Conservation (phyloP, 1,140 invertebrate species). For the Nasonia longicornis region DNA sequence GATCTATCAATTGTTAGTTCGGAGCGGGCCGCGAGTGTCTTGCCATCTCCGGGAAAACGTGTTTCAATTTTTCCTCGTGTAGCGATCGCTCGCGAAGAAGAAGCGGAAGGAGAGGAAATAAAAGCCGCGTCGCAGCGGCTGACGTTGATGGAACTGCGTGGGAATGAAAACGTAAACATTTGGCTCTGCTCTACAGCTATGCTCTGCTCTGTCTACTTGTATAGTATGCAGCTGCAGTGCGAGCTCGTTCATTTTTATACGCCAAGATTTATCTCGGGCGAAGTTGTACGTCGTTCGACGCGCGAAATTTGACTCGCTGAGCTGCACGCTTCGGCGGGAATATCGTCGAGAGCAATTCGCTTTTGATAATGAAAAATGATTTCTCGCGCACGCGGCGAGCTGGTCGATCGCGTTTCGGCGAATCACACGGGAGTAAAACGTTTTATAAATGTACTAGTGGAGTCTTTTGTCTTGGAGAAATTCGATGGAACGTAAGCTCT, state of each 20-base stretch:
- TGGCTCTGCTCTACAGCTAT: too few species aligned
- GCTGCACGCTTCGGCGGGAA: not conserved
- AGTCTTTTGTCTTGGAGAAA: too few species aligned
- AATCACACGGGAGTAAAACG: not conserved
- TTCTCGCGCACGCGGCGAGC: not conserved
- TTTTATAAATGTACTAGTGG: not conserved
- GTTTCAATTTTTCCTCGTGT: constrained; percentile 34
- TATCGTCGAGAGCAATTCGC: not conserved
- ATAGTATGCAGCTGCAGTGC: not conserved
- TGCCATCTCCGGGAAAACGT: constrained; percentile 11
- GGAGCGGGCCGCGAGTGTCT: not conserved
- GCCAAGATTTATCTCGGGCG: constrained; percentile 16
- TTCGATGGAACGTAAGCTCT: too few species aligned
- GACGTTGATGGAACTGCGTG: constrained; percentile 33
- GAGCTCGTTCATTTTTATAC: constrained; percentile 25
- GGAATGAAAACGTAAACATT: constrained; percentile 38
- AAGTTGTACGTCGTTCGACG: not conserved
- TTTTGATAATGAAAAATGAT: constrained; percentile 32
- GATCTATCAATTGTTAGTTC: constrained; percentile 34
- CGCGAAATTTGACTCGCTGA: constrained; percentile 18
- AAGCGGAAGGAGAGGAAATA: not conserved
- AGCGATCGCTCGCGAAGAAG: not conserved
- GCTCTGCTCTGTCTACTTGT: too few species aligned
- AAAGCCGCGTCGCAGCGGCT: constrained; percentile 18
- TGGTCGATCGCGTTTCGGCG: not conserved